A percentile compares a stretch with the other conserved stretches of the same genome.
phyloP scores from a whole-genome alignment of 2,888 invertebrate genomes.

The Megamerina dolium region DNA sequence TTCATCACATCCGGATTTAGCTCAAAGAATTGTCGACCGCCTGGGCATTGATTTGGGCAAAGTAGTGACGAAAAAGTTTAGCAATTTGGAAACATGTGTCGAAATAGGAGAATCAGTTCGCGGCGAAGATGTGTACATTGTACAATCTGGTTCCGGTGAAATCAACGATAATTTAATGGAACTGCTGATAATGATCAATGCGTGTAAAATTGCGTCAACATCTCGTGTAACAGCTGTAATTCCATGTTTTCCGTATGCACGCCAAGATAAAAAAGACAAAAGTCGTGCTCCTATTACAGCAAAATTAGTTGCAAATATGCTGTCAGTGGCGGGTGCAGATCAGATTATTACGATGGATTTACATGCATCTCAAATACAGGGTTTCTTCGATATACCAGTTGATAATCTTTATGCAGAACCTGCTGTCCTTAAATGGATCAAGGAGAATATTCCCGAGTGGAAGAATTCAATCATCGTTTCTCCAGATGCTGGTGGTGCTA shows the following conservation, averaged over 20 bases:
- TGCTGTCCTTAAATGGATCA: constrained; percentile 85
- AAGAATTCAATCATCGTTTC: constrained; percentile 82
- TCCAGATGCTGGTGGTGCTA: constrained; percentile 89
- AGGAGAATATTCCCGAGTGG: constrained; percentile 85
- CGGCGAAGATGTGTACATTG: constrained; percentile 89
- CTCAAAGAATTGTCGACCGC: constrained; percentile 94
- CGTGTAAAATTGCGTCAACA: constrained; percentile 88
- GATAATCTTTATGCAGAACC: constrained; percentile 90
- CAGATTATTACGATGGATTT: constrained; percentile 91
- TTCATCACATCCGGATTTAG: constrained; percentile 94
- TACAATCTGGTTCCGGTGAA: constrained; percentile 85
- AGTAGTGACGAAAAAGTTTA: constrained; percentile 99
- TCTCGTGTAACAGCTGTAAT: constrained; percentile 85
- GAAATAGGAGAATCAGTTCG: constrained; percentile 88
- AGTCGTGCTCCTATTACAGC: constrained; percentile 87
- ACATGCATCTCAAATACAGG: constrained; percentile 89
- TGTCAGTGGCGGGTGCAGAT: constrained; percentile 84
- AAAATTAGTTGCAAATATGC: constrained; percentile 82
- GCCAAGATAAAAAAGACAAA: constrained; percentile 90
- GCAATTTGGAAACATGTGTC: constrained; percentile 97
- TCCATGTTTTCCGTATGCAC: constrained; percentile 85
- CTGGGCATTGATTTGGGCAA: constrained; percentile 96
- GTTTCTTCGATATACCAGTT: constrained; percentile 89
- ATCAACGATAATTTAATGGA: constrained; percentile 91
- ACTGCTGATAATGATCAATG: constrained; percentile 86